Evolutionary conservation across 2,888 invertebrate genomes (phyloP).

Genomic region (Atethmia centrago): DNA sequence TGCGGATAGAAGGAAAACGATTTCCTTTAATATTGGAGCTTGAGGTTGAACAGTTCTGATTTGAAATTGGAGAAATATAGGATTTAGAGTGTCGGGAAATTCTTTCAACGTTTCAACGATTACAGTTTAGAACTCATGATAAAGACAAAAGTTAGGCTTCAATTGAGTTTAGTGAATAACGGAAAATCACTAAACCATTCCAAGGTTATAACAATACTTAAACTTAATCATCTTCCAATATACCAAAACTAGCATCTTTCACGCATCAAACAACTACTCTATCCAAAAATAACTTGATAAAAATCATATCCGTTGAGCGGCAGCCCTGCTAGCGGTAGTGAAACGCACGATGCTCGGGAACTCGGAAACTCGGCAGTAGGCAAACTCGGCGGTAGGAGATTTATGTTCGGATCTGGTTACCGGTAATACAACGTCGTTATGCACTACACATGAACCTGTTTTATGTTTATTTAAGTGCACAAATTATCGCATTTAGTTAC

Average conservation of each 20-base stretch:
- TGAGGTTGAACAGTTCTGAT: constrained; percentile 49
- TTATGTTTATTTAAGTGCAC: constrained; percentile 46
- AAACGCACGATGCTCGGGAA: constrained; percentile 62
- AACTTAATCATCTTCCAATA: neutral
- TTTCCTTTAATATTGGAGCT: constrained; percentile 54
- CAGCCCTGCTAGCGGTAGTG: constrained; percentile 47
- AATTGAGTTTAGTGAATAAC: constrained; percentile 9
- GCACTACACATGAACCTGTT: constrained; percentile 39
- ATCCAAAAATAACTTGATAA: neutral
- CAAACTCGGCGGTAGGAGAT: constrained; percentile 67
- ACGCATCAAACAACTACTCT: neutral
- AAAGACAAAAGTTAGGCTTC: constrained; percentile 14
- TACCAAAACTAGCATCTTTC: neutral
- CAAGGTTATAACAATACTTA: neutral
- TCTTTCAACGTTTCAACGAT: constrained; percentile 35
- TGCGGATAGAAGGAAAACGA: constrained; percentile 42
- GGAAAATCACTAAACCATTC: neutral
- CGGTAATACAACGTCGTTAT: constrained; percentile 56
- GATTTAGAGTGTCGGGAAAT: constrained; percentile 32
- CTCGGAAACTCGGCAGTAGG: constrained; percentile 61
- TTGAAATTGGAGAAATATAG: constrained; percentile 43
- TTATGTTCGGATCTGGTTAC: constrained; percentile 69
- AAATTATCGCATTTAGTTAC: neutral
- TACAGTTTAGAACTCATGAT: constrained; percentile 16
- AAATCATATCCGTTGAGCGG: neutral